Evolutionary conservation across 2,797 vertebrate genomes (phyloP).

Genomic region (Dryobates pubescens): DNA sequence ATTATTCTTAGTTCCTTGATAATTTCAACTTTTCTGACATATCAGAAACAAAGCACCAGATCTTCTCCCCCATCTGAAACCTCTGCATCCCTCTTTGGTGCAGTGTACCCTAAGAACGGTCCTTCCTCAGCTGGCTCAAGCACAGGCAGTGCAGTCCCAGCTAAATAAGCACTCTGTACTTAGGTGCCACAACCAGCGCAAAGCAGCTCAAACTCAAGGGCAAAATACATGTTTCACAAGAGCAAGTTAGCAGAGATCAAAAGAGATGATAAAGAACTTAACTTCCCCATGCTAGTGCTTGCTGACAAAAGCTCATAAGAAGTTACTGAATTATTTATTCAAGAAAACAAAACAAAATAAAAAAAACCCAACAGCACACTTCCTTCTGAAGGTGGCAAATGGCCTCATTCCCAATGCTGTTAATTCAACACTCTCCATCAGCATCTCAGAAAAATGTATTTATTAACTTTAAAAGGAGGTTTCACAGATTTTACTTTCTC

Average conservation of each 20-base stretch:
- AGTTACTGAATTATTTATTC: constrained; percentile 44
- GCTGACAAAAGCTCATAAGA: background rate
- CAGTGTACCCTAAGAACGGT: background rate
- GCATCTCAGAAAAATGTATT: constrained; percentile 18
- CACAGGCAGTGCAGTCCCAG: background rate
- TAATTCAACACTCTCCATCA: constrained; percentile 9
- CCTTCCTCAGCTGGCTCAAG: background rate
- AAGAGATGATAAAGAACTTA: constrained; percentile 36
- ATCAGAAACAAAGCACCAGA: background rate
- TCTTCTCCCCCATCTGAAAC: background rate
- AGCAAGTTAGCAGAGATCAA: constrained; percentile 14
- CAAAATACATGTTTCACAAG: background rate
- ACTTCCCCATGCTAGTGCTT: background rate
- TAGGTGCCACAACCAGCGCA: rapidly evolving
- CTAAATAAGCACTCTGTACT: background rate
- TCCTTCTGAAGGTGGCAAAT: constrained; percentile 7
- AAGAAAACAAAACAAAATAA: background rate
- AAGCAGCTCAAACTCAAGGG: background rate
- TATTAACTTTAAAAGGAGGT: constrained; percentile 1
- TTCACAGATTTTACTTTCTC: background rate
- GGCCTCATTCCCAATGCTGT: constrained; percentile 16
- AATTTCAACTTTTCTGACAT: background rate
- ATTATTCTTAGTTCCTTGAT: background rate
- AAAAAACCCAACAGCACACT: background rate
- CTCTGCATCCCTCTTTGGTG: background rate